Base-by-base conservation (phyloP, 2,797 vertebrate species). In the Eremophila alpestris region DNA sequence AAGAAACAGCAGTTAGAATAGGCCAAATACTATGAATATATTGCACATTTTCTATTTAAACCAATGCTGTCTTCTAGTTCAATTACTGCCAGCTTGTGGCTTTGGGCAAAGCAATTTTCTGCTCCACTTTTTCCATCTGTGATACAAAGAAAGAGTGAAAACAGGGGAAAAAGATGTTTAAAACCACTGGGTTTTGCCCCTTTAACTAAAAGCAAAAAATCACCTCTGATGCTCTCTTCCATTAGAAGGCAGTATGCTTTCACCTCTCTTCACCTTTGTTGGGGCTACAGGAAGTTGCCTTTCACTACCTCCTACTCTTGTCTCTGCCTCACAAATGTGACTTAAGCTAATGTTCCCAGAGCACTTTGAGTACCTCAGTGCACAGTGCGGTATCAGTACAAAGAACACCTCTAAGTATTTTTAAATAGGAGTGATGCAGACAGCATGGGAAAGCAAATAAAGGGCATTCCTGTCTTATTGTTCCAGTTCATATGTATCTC, bases 41-140 rank as follows among this genome's bases (percentile, higher is more conserved):
- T 63, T 52, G 49, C 43, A 21, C 59, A 65, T 87, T 92, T 90
- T 82, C 70, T 56, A 18, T 79, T 95, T 89, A 84, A 96, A 94
- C 74, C 34, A 89, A n/a, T 32, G 67, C 34, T 93, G 41, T 87
- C 88, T 4, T 3, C 71, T 92, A 59, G 67, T 93, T 87, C 81
- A 96, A n/a, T 96, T 96, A 91, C 62, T 91, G 92, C 83, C 88
- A 74, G 41, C n/a, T 36, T 77, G n/a, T 89, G 46, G 94, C 92
- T 95, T 92, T 92, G 79, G 87, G 87, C 89, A 71, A 94, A 92
- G 62, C 84, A 94, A 97, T 95, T 97, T 94, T 96, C 93, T 97
- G 95, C 94, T 97, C 94, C 43, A 96, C 71, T 97, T 95, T 95
- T 95, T 92, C 90, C 87, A 85, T 94, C 86, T 95, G 79, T 77